Base-by-base conservation (phyloP, 2,113 vertebrate genomes). In the Drymodes brunneopygia region DNA sequence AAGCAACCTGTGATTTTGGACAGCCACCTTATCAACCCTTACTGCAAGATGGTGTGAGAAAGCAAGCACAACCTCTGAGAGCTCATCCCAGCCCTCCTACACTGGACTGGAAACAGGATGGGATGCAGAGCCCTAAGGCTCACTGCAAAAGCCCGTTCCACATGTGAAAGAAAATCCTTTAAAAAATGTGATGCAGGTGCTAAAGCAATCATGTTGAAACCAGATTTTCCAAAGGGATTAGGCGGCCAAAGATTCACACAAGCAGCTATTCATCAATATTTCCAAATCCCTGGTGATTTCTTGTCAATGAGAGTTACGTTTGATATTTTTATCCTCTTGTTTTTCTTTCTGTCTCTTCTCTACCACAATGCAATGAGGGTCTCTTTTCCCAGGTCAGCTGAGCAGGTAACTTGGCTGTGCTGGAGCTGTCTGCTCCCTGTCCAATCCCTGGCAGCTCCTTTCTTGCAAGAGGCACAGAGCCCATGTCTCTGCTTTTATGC, bases 311-410 rank as follows among this genome's bases (percentile, higher is more conserved):
- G 27, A 71, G 3, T 10, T 61, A 64, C 0, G 7, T 57, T 65
- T 61, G 36, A 16, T 53, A 40, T 61, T 87, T 95, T 87, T 57
- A 85, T 45, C 62, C 19, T 50, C 7, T 1, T 48, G 65, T 48
- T 92, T 90, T 73, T 31, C 61, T 62, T 92, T 86, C 86, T 89
- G 53, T 71, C 57, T 57, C 77, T 92, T 79, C 75, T 75, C 81
- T 72, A 65, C 80, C 12, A 0, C 83, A 79, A 6, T 12, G 48
- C 51, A 75, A 40, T 1, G 53, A 84, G 50, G 27, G 23, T 85
- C 1, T 10, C 36, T 45, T 66, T 72, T 57, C 81, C 67, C 79
- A 78, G 29, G 35, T 60, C 83, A 86, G 38, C 6, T 33, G 42
- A 80, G 66, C 45, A 75, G n/a, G 27, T 17, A 27, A 71, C 33